Percentiles rank a stretch among this genome's conserved stretches.
These are phyloP conservation scores for Pygocentrus nattereri DNA, from an alignment of 2,797 vertebrate species.

Conservation along the genomic window DNA sequence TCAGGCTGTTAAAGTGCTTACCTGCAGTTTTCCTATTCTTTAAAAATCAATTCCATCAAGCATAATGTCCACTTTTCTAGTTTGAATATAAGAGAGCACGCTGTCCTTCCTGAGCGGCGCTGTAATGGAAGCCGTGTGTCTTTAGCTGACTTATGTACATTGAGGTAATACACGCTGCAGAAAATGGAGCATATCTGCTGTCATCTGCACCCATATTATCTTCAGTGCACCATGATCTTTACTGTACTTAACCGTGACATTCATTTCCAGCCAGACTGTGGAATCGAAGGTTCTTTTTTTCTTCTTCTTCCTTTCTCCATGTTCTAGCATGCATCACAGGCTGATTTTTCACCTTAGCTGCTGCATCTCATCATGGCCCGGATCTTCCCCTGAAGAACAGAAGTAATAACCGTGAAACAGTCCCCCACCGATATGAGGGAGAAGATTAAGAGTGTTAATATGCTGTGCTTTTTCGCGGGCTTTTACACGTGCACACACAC, in stretches of 20 bases:
- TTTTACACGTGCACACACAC: constrained; percentile 47
- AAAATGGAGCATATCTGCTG: constrained; percentile 50
- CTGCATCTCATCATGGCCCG: constrained; percentile 60
- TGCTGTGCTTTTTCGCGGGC: constrained; percentile 59
- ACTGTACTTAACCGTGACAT: constrained; percentile 42
- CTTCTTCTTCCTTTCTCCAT: neutral
- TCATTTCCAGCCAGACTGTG: constrained; percentile 45
- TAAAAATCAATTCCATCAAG: constrained; percentile 49
- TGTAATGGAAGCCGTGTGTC: constrained; percentile 52
- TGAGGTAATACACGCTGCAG: constrained; percentile 43
- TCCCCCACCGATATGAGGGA: constrained; percentile 60
- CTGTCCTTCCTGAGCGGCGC: neutral
- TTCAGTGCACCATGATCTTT: constrained; percentile 48
- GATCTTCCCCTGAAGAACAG: constrained; percentile 64
- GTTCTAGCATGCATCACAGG: constrained; percentile 56
- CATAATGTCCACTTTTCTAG: constrained; percentile 57
- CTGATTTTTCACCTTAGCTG: constrained; percentile 63
- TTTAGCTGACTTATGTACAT: constrained; percentile 54
- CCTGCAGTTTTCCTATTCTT: constrained; percentile 45
- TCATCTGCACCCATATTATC: constrained; percentile 41
- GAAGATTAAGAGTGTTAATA: constrained; percentile 68
- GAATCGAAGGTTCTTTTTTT: constrained; percentile 29
- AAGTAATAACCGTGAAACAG: constrained; percentile 67
- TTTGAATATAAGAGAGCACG: constrained; percentile 47
- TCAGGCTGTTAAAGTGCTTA: constrained; percentile 47